phyloP scores from a whole-genome alignment of 2,888 invertebrate genomes.

The Balanococcus diminutus region DNA sequence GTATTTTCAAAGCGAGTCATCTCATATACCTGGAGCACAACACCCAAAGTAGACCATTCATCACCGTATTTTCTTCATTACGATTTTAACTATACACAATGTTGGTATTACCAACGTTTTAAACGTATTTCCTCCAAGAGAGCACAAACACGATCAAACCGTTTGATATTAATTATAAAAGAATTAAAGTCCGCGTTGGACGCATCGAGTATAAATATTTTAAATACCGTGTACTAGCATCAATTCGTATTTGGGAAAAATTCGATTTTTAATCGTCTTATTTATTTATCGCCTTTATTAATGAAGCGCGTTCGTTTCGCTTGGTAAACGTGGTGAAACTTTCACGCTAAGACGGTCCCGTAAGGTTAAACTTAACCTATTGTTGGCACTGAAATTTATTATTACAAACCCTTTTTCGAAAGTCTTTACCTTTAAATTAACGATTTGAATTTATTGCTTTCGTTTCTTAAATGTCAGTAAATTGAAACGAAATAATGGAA shows the following conservation, averaged over 20 bases:
- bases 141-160: not conserved
- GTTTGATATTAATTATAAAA: slow-evolving; percentile 13
- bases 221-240: not conserved
- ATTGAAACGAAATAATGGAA: slow-evolving; percentile 17
- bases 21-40: not conserved
- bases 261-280: slow-evolving; percentile 40
- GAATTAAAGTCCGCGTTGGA: not conserved
- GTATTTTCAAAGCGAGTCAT: not conserved
- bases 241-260: not conserved
- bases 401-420: slow-evolving; percentile 22
- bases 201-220: not conserved
- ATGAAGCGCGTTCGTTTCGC: slow-evolving; percentile 16
- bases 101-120: too few species aligned
- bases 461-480: slow-evolving; percentile 22
- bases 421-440: slow-evolving; percentile 22
- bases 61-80: slow-evolving; percentile 22
- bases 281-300: slow-evolving; percentile 40
- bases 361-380: slow-evolving; percentile 7
- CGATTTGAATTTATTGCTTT: slow-evolving; percentile 13
- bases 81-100: not conserved
- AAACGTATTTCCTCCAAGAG: too few species aligned
- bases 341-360: slow-evolving; percentile 2
- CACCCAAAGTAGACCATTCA: not conserved
- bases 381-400: slow-evolving; percentile 13
- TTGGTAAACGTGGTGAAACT: slow-evolving; percentile 13